These are phyloP conservation scores for Propithecus coquereli DNA, from an alignment of 2,113 vertebrate species.

Conservation along the genomic window DNA sequence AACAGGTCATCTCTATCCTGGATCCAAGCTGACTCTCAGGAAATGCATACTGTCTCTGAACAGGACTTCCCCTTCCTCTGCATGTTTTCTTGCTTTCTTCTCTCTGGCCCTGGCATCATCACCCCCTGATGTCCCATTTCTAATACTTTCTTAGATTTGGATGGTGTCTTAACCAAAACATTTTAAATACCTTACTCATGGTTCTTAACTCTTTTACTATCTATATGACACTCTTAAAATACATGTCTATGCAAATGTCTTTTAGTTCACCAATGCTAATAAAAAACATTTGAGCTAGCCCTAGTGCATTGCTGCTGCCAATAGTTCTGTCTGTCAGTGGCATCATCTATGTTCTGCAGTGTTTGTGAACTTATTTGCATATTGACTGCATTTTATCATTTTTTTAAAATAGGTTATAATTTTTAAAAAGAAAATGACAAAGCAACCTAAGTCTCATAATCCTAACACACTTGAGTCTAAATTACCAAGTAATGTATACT, in stretches of 20 bases:
- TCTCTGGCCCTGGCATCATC: background rate
- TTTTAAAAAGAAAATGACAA: background rate
- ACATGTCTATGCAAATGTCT: background rate
- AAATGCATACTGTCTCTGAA: background rate
- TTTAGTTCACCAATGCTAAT: too few species aligned
- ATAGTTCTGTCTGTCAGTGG: background rate
- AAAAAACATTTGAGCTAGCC: background rate
- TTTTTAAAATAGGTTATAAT: background rate
- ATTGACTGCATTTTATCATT: background rate
- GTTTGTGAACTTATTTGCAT: background rate
- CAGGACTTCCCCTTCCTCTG: too few species aligned
- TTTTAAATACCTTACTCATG: background rate
- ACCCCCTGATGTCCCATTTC: background rate
- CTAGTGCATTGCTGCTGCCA: fast-evolving
- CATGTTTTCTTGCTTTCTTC: background rate
- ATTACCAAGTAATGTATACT: background rate
- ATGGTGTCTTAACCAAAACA: background rate
- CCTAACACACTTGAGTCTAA: background rate
- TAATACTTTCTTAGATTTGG: background rate
- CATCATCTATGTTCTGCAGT: background rate
- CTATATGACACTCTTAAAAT: background rate
- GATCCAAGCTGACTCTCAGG: background rate
- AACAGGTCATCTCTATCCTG: background rate
- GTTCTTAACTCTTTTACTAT: background rate
- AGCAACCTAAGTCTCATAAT: background rate